Evolutionary conservation across 2,113 vertebrate genomes (phyloP), one percentile per base, ranked within the genome.

Genomic region (Bos javanicus): DNA sequence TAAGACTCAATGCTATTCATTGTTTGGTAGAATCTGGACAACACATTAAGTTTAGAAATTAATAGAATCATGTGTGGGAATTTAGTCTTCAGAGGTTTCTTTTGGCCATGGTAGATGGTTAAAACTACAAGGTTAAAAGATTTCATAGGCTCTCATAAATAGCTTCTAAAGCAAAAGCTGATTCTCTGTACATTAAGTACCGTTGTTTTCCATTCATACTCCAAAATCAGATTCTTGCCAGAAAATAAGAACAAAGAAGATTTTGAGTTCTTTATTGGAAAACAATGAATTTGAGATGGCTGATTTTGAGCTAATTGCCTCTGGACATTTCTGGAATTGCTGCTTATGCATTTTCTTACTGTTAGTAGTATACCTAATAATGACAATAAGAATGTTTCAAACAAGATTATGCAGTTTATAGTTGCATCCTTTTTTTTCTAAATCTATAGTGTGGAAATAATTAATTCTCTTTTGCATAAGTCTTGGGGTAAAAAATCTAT

Each of bases 161-260:
- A 64, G 21, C 33, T 95, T 88, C 92, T 81, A 78, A 85, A 56
- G 84, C 19, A 95, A 86, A 95, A 83, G 23, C 36, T 88, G 36
- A 83, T 60, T 74, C 14, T 80, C 57, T 94, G 6, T 78, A 28
- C 92, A 46, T 54, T 90, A 48, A 92, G 13, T 6, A 64, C 16
- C 21, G 46, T n/a, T 87, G n/a, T 56, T 97, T 96, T 93, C 23
- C 21, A 87, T 48, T 87, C 78, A 94, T 39, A 81, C 21, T 82
- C 39, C 52, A 85, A 88, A 96, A 92, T 83, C 25, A 95, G 76
- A 95, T 50, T 23, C 36, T 87, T 78, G 33, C 33, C 28, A 82
- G 16, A 87, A 96, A 92, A 87, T n/a, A 15, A 96, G 16, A 95
- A 90, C 43, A 76, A 92, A 94, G 46, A 78, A 62, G 28, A 82